Percentiles rank a stretch among this genome's conserved stretches.
Evolutionary conservation across 2,797 vertebrate genomes (phyloP).

Genomic region (Aselliscus stoliczkanus): DNA sequence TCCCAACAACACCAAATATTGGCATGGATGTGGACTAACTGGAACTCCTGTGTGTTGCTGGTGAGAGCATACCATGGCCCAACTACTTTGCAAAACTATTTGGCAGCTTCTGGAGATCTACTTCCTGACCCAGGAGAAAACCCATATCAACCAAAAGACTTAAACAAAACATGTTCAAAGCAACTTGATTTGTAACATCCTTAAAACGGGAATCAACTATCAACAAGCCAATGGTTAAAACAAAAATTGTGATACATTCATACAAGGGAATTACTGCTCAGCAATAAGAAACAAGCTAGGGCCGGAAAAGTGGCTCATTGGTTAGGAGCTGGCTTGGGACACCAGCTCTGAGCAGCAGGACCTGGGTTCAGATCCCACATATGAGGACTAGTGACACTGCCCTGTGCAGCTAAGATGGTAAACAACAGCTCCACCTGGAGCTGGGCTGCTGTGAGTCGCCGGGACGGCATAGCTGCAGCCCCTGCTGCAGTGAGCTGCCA

Average conservation of each 20-base stretch:
- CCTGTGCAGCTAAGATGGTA: no score
- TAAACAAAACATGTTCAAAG: not conserved
- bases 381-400: no score
- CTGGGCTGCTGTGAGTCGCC: no score
- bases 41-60: not conserved
- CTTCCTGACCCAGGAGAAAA: not conserved
- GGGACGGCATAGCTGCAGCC: no score
- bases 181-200: not conserved
- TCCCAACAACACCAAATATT: not conserved
- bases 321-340: no score
- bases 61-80: not conserved
- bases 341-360: no score
- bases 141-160: not conserved
- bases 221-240: not conserved
- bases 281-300: not conserved
- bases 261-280: not conserved
- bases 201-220: not conserved
- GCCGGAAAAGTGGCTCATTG: no score
- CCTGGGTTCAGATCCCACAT: no score
- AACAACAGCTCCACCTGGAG: no score
- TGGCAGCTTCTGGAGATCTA: not conserved
- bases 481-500: no score
- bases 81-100: not conserved
- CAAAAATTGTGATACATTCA: not conserved
- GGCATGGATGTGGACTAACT: not conserved